phyloP scores from a whole-genome alignment of 2,797 vertebrate species.

The Okamejei kenojei region DNA sequence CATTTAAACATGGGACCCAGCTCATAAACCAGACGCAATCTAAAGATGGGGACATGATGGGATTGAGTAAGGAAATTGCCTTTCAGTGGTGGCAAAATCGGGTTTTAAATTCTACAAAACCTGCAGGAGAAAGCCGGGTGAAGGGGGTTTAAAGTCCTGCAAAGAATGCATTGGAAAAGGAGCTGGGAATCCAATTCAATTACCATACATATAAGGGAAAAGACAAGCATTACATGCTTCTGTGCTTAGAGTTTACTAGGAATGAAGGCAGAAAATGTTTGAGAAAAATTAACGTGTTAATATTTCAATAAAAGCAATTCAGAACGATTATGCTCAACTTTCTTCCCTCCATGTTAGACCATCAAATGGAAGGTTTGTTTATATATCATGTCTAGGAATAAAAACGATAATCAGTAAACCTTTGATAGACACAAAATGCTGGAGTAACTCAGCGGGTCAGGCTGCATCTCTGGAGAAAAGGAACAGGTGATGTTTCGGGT shows the following conservation, averaged over 20 bases:
- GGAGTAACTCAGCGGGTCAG: too few species aligned
- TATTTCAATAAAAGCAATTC: neutral
- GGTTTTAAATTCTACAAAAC: neutral
- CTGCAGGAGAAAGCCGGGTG: neutral
- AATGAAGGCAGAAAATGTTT: neutral
- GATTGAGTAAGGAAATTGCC: neutral
- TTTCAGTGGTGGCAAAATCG: neutral
- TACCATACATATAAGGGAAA: neutral
- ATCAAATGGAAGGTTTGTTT: neutral
- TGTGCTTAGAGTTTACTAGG: neutral
- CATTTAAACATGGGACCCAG: neutral
- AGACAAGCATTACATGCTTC: neutral
- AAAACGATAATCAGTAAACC: neutral
- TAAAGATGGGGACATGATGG: neutral
- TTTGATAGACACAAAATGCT: too few species aligned
- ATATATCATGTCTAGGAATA: neutral
- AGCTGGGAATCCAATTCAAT: neutral
- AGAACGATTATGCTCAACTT: neutral
- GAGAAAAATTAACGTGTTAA: neutral
- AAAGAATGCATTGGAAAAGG: neutral
- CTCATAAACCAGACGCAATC: neutral
- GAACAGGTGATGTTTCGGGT: too few species aligned
- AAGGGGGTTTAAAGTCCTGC: neutral
- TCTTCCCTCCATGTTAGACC: too few species aligned
- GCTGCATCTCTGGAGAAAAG: too few species aligned